Conservation (phyloP, 2,113 vertebrate species). For the Uria lomvia region DNA sequence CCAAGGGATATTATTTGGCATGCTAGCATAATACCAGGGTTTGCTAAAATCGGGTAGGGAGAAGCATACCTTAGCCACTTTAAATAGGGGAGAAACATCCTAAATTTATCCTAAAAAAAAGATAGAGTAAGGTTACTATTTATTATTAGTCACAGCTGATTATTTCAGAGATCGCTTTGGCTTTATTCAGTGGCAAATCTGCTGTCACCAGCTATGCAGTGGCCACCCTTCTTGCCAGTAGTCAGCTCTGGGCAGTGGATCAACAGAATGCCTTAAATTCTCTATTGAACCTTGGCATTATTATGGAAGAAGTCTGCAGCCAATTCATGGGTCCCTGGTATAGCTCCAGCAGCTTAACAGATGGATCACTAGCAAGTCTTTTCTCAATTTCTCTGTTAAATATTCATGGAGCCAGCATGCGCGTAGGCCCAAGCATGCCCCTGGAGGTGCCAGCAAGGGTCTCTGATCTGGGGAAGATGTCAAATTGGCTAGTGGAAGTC, state of each 20-base stretch:
- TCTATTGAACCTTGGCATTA: constrained; percentile 62
- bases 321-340: constrained; percentile 68
- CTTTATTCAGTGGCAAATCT: constrained; percentile 38
- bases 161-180: constrained; percentile 40
- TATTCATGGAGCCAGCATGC: constrained; percentile 72
- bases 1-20: not conserved
- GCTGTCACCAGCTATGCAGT: not conserved
- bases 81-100: constrained; percentile 4
- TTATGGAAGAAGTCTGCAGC: constrained; percentile 58
- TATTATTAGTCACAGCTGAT: constrained; percentile 33
- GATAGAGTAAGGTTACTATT: not conserved
- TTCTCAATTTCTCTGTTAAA: constrained; percentile 73
- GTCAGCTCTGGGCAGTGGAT: constrained; percentile 47
- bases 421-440: constrained; percentile 40
- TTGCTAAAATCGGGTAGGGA: not conserved
- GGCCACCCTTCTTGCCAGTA: constrained; percentile 1
- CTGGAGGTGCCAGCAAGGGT: constrained; percentile 49
- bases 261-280: constrained; percentile 63
- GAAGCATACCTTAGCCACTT: not conserved
- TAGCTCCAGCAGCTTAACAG: constrained; percentile 71
- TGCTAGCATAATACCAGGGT: not conserved
- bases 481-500: constrained; percentile 47
- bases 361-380: constrained; percentile 68
- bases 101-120: not conserved
- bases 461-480: constrained; percentile 54